phyloP scores from a whole-genome alignment of 2,797 vertebrate species.

The Cyprinodon diabolis region DNA sequence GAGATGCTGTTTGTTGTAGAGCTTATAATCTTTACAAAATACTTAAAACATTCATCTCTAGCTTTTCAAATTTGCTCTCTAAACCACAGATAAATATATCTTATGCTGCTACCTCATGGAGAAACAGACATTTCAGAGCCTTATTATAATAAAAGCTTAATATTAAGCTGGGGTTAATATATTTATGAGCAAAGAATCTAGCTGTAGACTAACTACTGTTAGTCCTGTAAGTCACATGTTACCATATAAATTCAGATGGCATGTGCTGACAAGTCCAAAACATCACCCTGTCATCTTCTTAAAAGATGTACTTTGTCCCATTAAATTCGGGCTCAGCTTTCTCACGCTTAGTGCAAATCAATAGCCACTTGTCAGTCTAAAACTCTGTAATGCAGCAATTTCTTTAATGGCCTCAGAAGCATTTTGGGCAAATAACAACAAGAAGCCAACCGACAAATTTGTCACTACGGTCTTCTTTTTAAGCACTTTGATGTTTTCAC shows the following conservation, averaged over 20 bases:
- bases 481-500: constrained; percentile 46
- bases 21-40: not conserved
- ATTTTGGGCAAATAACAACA: constrained; percentile 9
- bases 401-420: constrained; percentile 21
- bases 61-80: not conserved
- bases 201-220: not conserved
- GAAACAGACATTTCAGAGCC: not conserved
- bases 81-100: not conserved
- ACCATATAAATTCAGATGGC: not conserved
- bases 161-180: not conserved
- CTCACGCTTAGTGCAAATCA: constrained; percentile 31
- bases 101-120: not conserved
- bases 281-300: constrained; percentile 14
- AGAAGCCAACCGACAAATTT: constrained; percentile 28
- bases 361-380: constrained; percentile 38
- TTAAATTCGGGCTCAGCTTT: constrained; percentile 22
- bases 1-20: not conserved
- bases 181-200: not conserved
- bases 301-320: constrained; percentile 8
- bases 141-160: not conserved
- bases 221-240: not conserved
- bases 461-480: constrained; percentile 44
- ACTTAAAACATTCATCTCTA: not conserved
- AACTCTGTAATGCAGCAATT: constrained; percentile 17
- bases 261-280: constrained; percentile 12